Percentiles rank a stretch among this genome's conserved stretches.
Evolutionary conservation across 2,888 invertebrate genomes (phyloP).

Genomic region (Petrolisthes cinctipes): DNA sequence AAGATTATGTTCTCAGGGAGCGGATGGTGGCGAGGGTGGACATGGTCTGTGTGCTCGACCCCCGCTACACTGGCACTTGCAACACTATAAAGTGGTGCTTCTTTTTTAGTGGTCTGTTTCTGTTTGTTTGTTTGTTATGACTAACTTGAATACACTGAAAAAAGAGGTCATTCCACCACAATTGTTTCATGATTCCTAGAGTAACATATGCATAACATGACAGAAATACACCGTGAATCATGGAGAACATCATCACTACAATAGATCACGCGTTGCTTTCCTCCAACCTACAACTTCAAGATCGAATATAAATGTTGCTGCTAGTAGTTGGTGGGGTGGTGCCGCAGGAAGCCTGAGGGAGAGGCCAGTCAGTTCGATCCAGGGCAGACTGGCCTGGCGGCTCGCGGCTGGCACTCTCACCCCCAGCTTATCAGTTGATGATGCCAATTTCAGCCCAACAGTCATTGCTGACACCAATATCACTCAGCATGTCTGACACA

Average conservation of each 20-base stretch:
- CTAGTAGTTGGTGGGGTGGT: slow-evolving; percentile 6
- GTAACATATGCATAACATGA: slow-evolving; percentile 55
- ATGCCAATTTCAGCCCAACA: slow-evolving; percentile 64
- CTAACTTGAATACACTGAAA: slow-evolving; percentile 50
- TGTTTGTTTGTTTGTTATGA: slow-evolving; percentile 25
- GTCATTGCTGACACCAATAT: slow-evolving; percentile 65
- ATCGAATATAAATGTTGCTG: slow-evolving; percentile 27
- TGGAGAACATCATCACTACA: slow-evolving; percentile 54
- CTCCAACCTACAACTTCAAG: slow-evolving; percentile 43
- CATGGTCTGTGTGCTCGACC: slow-evolving; percentile 45
- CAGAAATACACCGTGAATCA: slow-evolving; percentile 54
- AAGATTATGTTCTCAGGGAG: slow-evolving; percentile 53
- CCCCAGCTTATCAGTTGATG: slow-evolving; percentile 51
- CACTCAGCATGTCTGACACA: slow-evolving; percentile 65
- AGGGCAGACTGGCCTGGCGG: not conserved
- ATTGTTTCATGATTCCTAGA: slow-evolving; percentile 55
- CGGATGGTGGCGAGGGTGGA: slow-evolving; percentile 43
- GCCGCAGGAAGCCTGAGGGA: slow-evolving; percentile 4
- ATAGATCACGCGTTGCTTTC: slow-evolving; percentile 51
- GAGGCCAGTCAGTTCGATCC: not conserved
- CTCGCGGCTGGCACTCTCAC: not conserved
- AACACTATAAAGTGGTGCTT: slow-evolving; percentile 40
- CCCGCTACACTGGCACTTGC: slow-evolving; percentile 59
- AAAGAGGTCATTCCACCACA: slow-evolving; percentile 49
- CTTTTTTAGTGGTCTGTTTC: slow-evolving; percentile 1